Conservation (phyloP, 2,888 invertebrate species). For the Meloe dianella region DNA sequence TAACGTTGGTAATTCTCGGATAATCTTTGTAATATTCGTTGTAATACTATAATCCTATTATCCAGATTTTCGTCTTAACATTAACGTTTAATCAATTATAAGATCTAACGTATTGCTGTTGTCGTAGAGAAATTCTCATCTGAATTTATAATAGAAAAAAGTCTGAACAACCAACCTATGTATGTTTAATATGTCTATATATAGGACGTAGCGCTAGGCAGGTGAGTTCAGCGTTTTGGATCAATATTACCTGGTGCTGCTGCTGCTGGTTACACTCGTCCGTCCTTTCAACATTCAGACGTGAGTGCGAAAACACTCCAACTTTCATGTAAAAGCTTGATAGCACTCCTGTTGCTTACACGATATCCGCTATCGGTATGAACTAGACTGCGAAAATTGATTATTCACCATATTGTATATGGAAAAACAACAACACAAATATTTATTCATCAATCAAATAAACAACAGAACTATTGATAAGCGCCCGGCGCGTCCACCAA, state of each 20-base stretch:
- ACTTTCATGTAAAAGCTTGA: neutral
- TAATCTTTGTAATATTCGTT: too few relatives aligned
- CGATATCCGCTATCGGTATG: neutral
- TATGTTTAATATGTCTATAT: constrained; percentile 37
- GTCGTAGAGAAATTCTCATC: neutral
- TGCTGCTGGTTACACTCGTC: neutral
- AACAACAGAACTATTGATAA: too few relatives aligned
- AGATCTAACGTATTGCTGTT: neutral
- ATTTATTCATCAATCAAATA: too few relatives aligned
- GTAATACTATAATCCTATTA: neutral
- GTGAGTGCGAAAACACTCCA: neutral
- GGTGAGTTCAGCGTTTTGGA: constrained; percentile 31
- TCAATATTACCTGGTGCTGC: constrained; percentile 33
- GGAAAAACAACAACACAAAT: too few relatives aligned
- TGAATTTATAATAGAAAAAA: neutral
- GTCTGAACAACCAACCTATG: constrained; percentile 13
- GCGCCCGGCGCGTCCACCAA: neutral
- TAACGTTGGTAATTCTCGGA: neutral
- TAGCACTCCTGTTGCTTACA: constrained; percentile 12
- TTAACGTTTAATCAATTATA: too few relatives aligned
- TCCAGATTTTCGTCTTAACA: neutral
- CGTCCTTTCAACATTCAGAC: neutral
- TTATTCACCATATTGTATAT: neutral
- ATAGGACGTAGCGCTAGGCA: constrained; percentile 34
- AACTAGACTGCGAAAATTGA: neutral